These are phyloP conservation scores for Valencia hispanica DNA, from an alignment of 2,797 vertebrate species.

Conservation along the genomic window DNA sequence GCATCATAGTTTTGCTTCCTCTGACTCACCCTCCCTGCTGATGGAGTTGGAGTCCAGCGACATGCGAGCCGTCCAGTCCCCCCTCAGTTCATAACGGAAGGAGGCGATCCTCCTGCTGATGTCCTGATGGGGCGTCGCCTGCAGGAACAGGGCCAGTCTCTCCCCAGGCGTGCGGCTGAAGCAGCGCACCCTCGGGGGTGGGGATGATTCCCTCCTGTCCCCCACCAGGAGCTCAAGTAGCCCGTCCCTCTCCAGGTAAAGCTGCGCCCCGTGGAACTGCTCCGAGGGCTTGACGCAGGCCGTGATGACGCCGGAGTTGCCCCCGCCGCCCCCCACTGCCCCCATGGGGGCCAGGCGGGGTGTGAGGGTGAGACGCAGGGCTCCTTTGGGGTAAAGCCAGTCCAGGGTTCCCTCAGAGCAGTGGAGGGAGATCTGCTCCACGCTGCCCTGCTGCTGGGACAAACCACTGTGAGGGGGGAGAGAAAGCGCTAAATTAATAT, in stretches of 20 bases:
- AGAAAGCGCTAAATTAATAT: slow-evolving; percentile 9
- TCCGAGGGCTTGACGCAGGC: slow-evolving; percentile 87
- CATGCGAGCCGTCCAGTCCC: slow-evolving; percentile 81
- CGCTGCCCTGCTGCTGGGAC: slow-evolving; percentile 88
- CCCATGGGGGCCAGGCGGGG: slow-evolving; percentile 77
- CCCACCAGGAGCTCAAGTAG: slow-evolving; percentile 88
- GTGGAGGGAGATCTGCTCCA: slow-evolving; percentile 90
- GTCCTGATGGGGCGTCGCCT: slow-evolving; percentile 90
- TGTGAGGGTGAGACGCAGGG: slow-evolving; percentile 87
- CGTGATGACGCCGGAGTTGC: slow-evolving; percentile 79
- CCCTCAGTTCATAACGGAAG: slow-evolving; percentile 89
- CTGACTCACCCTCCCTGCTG: slow-evolving; percentile 82
- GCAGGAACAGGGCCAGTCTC: slow-evolving; percentile 89
- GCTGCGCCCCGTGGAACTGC: slow-evolving; percentile 89
- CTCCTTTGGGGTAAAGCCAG: slow-evolving; percentile 91
- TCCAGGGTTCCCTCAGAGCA: slow-evolving; percentile 89
- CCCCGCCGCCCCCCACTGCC: slow-evolving; percentile 67
- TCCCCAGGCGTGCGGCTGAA: slow-evolving; percentile 86
- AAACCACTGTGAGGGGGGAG: slow-evolving; percentile 81
- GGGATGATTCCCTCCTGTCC: slow-evolving; percentile 71
- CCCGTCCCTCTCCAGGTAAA: slow-evolving; percentile 89
- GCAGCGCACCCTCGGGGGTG: slow-evolving; percentile 81
- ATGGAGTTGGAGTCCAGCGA: slow-evolving; percentile 78
- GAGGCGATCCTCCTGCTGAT: slow-evolving; percentile 91
- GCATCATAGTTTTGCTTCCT: too few species aligned